Evolutionary conservation across 2,888 invertebrate species (phyloP), one percentile per base, ranked within the genome.

Genomic region (Sicus ferrugineus): DNA sequence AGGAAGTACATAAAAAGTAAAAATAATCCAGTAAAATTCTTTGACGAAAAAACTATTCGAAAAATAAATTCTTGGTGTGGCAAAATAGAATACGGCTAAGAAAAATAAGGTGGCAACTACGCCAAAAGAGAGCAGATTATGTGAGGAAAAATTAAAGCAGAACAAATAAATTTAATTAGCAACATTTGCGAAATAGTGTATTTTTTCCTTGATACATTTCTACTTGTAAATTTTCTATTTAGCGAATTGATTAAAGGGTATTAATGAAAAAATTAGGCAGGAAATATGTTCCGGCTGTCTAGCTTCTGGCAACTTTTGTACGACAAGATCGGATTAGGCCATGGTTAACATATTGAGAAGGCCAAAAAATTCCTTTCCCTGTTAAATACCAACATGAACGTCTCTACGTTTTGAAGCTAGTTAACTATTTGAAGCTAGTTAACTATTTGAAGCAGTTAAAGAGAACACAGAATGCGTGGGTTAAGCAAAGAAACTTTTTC

Each of bases 401-500:
- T 23, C 2, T 50, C 21, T 59, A 59, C 31, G 59, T 59, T 31
- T 34, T 59, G 19, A 21, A 62, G n/a, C 28, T 28, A 46, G 9
- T 48, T n/a, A 14, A n/a, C 9, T 28, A 26, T 19, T 16, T 11
- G 42, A 11, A 61, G 23, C 61, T 23, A 59, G 9, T 1, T n/a
- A 42, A 42, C n/a, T 4, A 4, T 42, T 42, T n/a, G n/a, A 42
- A 42, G 16, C 42, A 42, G n/a, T 28, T 28, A 62, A 48, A 62
- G 28, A 46, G 46, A 62, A 38, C 11, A n/a, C n/a, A n/a, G 16
- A 38, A 42, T 46, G 62, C 48, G 62, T 62, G 48, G 62, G 62
- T 62, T 46, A 62, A 62, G 28, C 46, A 46, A 23, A 28, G 48
- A 62, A 62, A 62, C 62, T 48, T 62, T 62, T 62, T 46, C 34